Conservation (phyloP, 2,113 vertebrate genomes). For the Apistogramma diplotaenia region DNA sequence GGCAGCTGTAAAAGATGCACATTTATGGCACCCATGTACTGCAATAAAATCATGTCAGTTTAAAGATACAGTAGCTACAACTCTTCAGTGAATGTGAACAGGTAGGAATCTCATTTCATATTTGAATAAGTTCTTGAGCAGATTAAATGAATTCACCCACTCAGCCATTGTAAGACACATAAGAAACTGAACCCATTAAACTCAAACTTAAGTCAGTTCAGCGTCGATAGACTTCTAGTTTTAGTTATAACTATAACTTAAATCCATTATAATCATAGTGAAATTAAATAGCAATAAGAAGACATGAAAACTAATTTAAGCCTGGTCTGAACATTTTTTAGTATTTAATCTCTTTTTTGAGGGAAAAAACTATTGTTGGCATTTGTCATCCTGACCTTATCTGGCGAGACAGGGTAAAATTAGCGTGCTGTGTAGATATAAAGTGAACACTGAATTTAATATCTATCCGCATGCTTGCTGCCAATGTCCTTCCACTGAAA, state of each 20-base stretch:
- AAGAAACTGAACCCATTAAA: no score
- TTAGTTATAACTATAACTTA: no score
- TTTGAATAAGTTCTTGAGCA: neutral
- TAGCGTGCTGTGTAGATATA: neutral
- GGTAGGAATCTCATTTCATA: neutral
- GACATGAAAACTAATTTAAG: no score
- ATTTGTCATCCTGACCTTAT: neutral
- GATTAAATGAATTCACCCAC: neutral
- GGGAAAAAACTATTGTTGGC: fast-evolving
- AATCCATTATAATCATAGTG: no score
- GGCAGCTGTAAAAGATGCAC: neutral
- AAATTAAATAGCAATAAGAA: no score
- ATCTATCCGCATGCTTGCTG: neutral
- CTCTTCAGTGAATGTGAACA: neutral
- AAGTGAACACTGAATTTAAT: neutral
- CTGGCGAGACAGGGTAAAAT: neutral
- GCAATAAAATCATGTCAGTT: neutral
- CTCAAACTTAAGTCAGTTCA: no score
- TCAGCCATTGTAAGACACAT: neutral
- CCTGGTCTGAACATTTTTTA: no score
- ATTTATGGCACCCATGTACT: neutral
- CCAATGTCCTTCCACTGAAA: neutral
- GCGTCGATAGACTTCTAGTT: no score
- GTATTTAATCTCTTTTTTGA: no score
- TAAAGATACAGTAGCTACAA: neutral